A percentile compares a stretch with the other conserved stretches of the same genome.
Evolutionary conservation across 1,140 invertebrate species (phyloP).

Genomic region (Anastatus disparis): DNA sequence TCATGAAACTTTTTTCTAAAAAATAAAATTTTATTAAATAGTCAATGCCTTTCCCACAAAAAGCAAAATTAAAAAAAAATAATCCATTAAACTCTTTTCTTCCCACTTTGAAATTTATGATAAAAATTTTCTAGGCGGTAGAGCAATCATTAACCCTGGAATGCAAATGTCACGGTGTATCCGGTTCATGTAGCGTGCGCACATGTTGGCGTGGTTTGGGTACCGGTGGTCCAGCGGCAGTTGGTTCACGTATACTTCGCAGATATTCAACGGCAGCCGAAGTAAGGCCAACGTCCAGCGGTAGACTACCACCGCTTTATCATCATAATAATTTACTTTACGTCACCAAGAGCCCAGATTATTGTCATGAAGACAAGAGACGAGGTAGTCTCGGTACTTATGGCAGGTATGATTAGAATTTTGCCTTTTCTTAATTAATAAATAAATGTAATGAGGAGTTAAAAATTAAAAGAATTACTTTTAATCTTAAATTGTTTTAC

Average conservation of each 20-base stretch:
- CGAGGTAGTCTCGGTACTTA: slow-evolving; percentile 73
- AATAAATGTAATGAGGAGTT: too few relatives aligned
- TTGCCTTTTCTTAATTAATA: too few relatives aligned
- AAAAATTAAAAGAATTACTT: too few relatives aligned
- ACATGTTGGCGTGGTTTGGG: slow-evolving; percentile 75
- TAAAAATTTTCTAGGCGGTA: slow-evolving; percentile 68
- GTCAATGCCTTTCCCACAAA: too few relatives aligned
- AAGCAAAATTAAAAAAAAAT: too few relatives aligned
- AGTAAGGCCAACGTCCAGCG: slow-evolving; percentile 60
- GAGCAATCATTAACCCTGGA: slow-evolving; percentile 69
- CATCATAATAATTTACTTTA: slow-evolving; percentile 72
- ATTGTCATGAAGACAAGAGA: slow-evolving; percentile 72
- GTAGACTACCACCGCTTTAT: slow-evolving; percentile 60
- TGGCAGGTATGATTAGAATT: slow-evolving; percentile 69
- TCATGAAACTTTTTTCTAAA: too few relatives aligned
- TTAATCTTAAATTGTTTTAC: too few relatives aligned
- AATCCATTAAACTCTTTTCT: too few relatives aligned
- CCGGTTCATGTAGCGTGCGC: slow-evolving; percentile 74
- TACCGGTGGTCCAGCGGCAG: slow-evolving; percentile 59
- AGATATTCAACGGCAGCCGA: slow-evolving; percentile 63
- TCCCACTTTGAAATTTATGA: too few relatives aligned
- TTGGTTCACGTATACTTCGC: slow-evolving; percentile 63
- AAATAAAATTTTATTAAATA: too few relatives aligned
- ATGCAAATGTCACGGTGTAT: slow-evolving; percentile 78
- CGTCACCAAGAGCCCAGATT: slow-evolving; percentile 75